These are phyloP conservation scores for Bungarus multicinctus DNA, from an alignment of 2,113 vertebrate species.

Conservation along the genomic window DNA sequence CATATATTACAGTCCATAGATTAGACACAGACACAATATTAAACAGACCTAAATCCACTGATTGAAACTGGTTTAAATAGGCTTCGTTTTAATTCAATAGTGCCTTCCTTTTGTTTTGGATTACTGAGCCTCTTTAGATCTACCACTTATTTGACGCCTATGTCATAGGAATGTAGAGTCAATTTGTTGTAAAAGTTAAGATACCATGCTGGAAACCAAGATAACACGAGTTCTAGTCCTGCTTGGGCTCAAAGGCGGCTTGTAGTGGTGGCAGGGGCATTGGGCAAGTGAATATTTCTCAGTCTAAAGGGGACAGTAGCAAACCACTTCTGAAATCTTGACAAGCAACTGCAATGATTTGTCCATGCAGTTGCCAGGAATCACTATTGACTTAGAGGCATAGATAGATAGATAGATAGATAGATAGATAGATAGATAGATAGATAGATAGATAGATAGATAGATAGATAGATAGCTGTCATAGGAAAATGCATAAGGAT, in stretches of 20 bases:
- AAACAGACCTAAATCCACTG: not conserved
- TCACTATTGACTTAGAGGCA: not conserved
- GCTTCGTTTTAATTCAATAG: not conserved
- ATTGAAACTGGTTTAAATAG: not conserved
- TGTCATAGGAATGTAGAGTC: not conserved
- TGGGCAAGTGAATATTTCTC: not conserved
- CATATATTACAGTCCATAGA: not conserved
- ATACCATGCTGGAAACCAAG: not conserved
- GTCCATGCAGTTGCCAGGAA: not conserved
- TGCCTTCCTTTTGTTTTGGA: not conserved
- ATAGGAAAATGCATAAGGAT: no score
- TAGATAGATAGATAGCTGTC: no score
- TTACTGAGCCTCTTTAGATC: not conserved
- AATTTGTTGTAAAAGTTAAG: not conserved
- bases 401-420: no score
- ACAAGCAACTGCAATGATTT: not conserved
- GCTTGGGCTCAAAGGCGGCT: not conserved
- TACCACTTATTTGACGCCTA: not conserved
- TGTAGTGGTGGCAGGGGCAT: not conserved
- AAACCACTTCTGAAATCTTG: not conserved
- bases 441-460: not conserved
- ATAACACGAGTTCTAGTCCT: not conserved
- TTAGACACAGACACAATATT: not conserved
- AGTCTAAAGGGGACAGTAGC: not conserved
- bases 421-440: not conserved